Evolutionary conservation across 2,888 invertebrate genomes (phyloP), one percentile per base, ranked within the genome.

Genomic region (Saturnia pavonia): DNA sequence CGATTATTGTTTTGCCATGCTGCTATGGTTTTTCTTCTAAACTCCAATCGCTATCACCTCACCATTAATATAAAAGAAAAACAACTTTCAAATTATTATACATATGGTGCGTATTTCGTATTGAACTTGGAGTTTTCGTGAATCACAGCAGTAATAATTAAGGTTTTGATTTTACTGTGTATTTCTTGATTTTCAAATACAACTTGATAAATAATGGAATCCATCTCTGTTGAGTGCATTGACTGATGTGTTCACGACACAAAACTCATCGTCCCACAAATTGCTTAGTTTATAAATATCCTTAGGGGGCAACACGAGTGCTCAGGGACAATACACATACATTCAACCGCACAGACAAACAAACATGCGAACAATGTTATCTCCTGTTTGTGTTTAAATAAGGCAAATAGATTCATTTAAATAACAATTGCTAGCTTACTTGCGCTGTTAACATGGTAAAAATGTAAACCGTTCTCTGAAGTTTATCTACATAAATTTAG

Each of bases 351-450:
- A 63, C 42, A 69, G 45, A 68, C 57, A 68, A 40, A 70, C 34
- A 66, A 48, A 70, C 65, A 40, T 16, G 4, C 42, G 54, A 14
- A 70, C 70, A 70, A 67, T 70, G 66, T 67, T 67, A 70, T 70
- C 70, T 70, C 16, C 42, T 67, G 54, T 70, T 70, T 70, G 70
- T 57, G 42, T 63, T 65, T 12, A 22, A 54, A 57, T 40, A 42
- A 67, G 27, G 54, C 43, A 70, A 70, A 70, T 42, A 67, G 54
- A 72, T 68, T 60, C 42, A 69, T 63, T 71, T 67, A 70, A 25
- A 70, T 70, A 54, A 48, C 69, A 8, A 42, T 63, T 40, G 65
- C n/a, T 40, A 2, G 65, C 14, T 34, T 40, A n/a, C 34, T 40
- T 0, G 40, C 65, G 40, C 40, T 65, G 40, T 40, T 60, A 27